Evolutionary conservation across 2,113 vertebrate species (phyloP).

Genomic region (Eublepharis macularius): DNA sequence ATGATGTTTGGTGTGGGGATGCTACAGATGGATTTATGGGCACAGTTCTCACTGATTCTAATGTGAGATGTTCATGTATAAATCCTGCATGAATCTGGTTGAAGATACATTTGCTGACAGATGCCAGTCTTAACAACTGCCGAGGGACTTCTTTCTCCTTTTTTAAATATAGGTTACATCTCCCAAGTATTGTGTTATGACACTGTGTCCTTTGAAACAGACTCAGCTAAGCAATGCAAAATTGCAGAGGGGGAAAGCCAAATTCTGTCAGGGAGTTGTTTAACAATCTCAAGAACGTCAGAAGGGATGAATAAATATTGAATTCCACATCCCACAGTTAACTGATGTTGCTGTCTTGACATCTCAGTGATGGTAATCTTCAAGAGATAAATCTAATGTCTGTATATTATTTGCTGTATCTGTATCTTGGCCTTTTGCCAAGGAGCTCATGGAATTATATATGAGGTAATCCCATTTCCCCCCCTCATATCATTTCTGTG

Average conservation of each 20-base stretch:
- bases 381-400: neutral
- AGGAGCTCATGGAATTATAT: neutral
- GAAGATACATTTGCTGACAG: constrained; percentile 28
- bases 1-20: constrained; percentile 10
- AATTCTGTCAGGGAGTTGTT: constrained; percentile 20
- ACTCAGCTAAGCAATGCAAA: constrained; percentile 40
- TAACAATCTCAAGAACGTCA: constrained; percentile 14
- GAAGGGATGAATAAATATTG: constrained; percentile 23
- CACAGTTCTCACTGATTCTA: constrained; percentile 10
- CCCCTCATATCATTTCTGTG: neutral
- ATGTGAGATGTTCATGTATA: constrained; percentile 30
- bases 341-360: neutral
- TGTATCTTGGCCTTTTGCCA: neutral
- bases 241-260: neutral
- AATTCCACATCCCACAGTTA: neutral
- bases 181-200: constrained; percentile 2
- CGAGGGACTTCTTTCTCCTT: constrained; percentile 19
- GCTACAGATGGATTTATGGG: neutral
- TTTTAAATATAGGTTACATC: constrained; percentile 44
- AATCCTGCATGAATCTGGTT: constrained; percentile 23
- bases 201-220: constrained; percentile 9
- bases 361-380: constrained; percentile 8
- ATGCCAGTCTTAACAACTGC: constrained; percentile 25
- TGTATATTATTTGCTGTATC: too few species aligned
- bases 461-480: neutral